Conservation (phyloP, 2,113 vertebrate species). For the Talpa occidentalis region DNA sequence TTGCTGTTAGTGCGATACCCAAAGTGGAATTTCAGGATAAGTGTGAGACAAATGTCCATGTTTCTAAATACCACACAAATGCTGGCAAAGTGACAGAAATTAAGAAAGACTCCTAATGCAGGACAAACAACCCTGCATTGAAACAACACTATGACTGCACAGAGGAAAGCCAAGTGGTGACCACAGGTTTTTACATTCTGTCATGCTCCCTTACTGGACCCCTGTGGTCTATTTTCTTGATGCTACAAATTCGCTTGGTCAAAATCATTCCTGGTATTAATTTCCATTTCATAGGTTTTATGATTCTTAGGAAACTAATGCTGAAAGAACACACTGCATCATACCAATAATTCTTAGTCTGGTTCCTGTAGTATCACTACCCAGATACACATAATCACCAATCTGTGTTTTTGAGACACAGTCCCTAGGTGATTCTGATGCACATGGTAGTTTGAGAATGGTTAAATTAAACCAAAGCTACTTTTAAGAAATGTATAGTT, state of each 20-base stretch:
- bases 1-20: neutral
- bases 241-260: neutral
- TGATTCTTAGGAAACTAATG: neutral
- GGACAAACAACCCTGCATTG: constrained; percentile 18
- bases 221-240: neutral
- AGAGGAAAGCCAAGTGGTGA: constrained; percentile 39
- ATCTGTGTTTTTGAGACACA: neutral
- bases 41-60: constrained; percentile 45
- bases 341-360: neutral
- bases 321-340: neutral
- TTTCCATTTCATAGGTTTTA: neutral
- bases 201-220: neutral
- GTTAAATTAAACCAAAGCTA: constrained; percentile 52
- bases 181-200: constrained; percentile 44
- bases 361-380: neutral
- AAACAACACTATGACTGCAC: constrained; percentile 23
- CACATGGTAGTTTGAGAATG: neutral
- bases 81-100: constrained; percentile 65
- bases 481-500: neutral
- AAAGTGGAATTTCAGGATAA: constrained; percentile 58
- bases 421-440: neutral
- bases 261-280: neutral
- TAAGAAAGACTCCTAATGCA: constrained; percentile 42
- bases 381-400: too few species aligned
- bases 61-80: constrained; percentile 56